Base-by-base conservation (phyloP, 2,888 invertebrate species). In the Agrotis exclamationis region DNA sequence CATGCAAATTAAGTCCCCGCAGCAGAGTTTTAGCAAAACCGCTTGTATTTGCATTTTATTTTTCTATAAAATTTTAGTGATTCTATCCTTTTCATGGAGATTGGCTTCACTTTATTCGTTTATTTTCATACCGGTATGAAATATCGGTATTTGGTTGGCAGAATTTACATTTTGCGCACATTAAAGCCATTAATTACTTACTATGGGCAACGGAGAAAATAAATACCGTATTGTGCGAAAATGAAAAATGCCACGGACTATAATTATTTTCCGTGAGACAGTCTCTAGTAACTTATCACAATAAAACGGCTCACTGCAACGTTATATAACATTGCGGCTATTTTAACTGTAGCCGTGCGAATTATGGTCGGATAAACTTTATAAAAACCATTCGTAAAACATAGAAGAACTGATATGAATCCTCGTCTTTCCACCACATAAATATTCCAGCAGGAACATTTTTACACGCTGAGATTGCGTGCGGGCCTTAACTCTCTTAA, bases 401-500 rank as follows among this genome's bases (percentile, higher is more conserved):
- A 64, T 71, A 82, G 74, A 73, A 81, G 80, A 85, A 81, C 85
- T 87, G 89, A 87, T 86, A 86, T 86, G 86, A 86, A 88, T 86
- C 84, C 85, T 81, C 84, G 80, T 80, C 84, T 81, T 85, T 85
- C 83, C 72, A 82, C 80, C 83, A 87, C 87, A 90, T 93, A 92
- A 93, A 93, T 93, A 93, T 92, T 90, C 90, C 63, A 59, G 62
- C 59, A 67, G 85, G 84, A 86, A 88, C 88, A 88, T 89, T 91
- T 89, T 90, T 87, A 85, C 87, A 84, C 81, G 87, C 88, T 74
- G 92, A 93, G 95, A 93, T 94, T 95, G 93, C 93, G 93, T 93
- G 90, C 87, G 71, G 87, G 86, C 86, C 80, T 80, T 92, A 92
- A 93, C 93, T 93, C 93, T 92, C 90, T 94, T 92, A 92, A 93